Base-by-base conservation (phyloP, 2,888 invertebrate genomes). In the Gymnosoma rotundatum region DNA sequence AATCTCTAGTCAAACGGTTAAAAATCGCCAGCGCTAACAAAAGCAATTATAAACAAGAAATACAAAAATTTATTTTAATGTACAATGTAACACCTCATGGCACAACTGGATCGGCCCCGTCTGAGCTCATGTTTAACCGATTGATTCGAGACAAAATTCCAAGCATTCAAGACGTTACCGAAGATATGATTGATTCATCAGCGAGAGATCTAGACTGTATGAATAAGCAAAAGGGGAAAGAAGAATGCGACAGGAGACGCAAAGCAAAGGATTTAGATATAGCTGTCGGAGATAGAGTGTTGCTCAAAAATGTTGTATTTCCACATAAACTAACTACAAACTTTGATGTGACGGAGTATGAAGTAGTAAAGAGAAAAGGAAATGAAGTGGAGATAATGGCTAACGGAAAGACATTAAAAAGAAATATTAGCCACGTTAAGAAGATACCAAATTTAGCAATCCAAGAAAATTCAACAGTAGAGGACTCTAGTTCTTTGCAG, bases 201-300 rank as follows among this genome's bases (percentile, higher is more conserved):
- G 60, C 60, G 7, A 60, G 60, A 38, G 60, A 38, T 18, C 9
- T 18, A 1, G 60, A 60, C 38, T 9, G 7, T 1, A 45, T 45
- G 14, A 45, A 63, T 42, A 63, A 63, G 14, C 45, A 63, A 63
- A 21, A 63, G 45, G 21, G 18, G 21, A 63, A 60, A n/a, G 45
- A 8, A 1, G 63, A 45, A 2, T 18, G 18, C 9, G 0, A 25
- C 25, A 4, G 25, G 25, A 25, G 25, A 25, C 25, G 25, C 25
- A 25, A 25, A 25, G 63, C 45, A 42, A 63, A 20, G 4, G 14
- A 63, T 21, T 45, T 16, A 14, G 63, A 63, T 5, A 63, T 63
- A 14, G 45, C 12, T 3, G 20, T 63, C 14, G 60, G 36, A 10
- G 60, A 60, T 18, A 60, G 38, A 10, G 60, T 60, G 9, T 9